Evolutionary conservation across 2,113 vertebrate genomes (phyloP), one percentile per base, ranked within the genome.

Genomic region (Clinocottus analis): DNA sequence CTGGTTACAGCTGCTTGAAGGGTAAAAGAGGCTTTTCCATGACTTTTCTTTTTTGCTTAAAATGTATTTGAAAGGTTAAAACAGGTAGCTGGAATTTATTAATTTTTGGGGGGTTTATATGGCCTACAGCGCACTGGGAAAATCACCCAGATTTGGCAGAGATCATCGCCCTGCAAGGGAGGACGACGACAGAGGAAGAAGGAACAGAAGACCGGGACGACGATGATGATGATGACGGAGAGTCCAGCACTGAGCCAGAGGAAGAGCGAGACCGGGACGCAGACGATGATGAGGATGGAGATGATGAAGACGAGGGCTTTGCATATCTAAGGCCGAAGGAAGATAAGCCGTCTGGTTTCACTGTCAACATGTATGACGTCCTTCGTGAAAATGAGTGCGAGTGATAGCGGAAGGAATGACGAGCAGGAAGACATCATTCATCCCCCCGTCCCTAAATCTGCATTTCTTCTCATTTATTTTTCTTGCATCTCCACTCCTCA

Each of bases 271-370:
- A 97, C 83, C 88, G 96, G 1, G 96, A 97, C 39, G 96, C 96
- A 0, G 96, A 97, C 14, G 96, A 96, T 31, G 97, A 97, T n/a
- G 96, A 95, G 12, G 96, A 96, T 23, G 96, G 93, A 16, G 94
- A 95, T 1, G 97, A 97, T 51, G 96, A 96, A 72, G 93, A 95
- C 0, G 92, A 93, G 6, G 90, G 91, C 29, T 76, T 82, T 4
- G 71, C 66, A 45, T 61, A 69, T 62, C 79, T 77, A 3, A 85
- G 43, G 62, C 76, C 5, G 78, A 91, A 80, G 69, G 76, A 75
- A 1, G 68, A 75, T 17, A 87, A 84, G 66, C 75, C 88, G 16
- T 63, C 93, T 19, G 84, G 93, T 59, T 79, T 94, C 0, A 91
- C 93, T 0, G 87, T 90, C 82, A 97, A 97, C 85, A 96, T 96